Evolutionary conservation across 92 coral and sea anemone species (phyloP).

Genomic region (Plumapathes pennacea): DNA sequence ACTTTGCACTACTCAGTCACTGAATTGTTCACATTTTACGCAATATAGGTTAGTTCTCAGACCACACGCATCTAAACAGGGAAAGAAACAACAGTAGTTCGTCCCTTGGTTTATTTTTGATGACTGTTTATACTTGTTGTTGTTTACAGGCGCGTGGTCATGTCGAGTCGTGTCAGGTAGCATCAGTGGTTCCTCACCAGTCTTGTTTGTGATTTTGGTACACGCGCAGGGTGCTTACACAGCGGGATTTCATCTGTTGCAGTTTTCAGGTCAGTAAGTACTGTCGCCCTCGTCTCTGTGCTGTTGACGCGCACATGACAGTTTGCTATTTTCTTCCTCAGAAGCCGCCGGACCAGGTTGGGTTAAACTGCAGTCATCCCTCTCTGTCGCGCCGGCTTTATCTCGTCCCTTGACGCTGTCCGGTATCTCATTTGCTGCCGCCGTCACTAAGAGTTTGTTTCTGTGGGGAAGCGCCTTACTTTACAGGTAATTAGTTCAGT

Average conservation of each 20-base stretch:
- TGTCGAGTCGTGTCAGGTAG: constrained; percentile 51
- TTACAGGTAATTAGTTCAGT: constrained; percentile 13
- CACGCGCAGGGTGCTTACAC: constrained; percentile 4
- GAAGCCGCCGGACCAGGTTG: too few species aligned
- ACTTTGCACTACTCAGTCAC: too few species aligned
- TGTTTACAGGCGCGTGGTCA: constrained; percentile 1
- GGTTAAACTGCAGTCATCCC: too few species aligned
- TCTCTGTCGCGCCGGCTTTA: neutral
- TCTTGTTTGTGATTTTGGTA: constrained; percentile 17
- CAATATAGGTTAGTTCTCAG: too few species aligned
- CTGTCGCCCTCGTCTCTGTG: too few species aligned
- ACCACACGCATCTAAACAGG: too few species aligned
- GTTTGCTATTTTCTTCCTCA: too few species aligned
- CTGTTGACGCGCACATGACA: too few species aligned
- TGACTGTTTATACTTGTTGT: neutral
- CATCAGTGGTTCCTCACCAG: constrained; percentile 9
- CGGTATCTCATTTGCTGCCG: constrained; percentile 62
- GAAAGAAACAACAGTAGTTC: too few species aligned
- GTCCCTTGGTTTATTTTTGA: too few species aligned
- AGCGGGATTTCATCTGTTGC: constrained; percentile 23
- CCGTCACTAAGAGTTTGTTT: constrained; percentile 57
- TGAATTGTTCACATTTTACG: too few species aligned
- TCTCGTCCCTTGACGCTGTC: constrained; percentile 16
- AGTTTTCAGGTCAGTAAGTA: constrained; percentile 28
- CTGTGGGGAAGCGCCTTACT: constrained; percentile 61